Percentiles rank a stretch among this genome's conserved stretches.
phyloP scores from a whole-genome alignment of 2,113 vertebrate genomes.

The Hystrix cristata region DNA sequence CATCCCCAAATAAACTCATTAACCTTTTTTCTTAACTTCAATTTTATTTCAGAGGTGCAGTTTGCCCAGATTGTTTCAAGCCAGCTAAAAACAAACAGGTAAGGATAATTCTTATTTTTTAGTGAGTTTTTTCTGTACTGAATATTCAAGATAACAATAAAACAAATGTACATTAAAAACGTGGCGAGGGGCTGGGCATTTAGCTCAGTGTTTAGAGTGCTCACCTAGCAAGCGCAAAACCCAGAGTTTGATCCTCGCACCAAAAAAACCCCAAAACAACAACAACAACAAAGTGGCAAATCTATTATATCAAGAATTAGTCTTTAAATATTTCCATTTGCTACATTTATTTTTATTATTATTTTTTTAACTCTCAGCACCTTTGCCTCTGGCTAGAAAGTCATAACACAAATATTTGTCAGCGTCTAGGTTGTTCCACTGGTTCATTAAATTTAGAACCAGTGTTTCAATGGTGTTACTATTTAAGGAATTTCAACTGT shows the following conservation, averaged over 20 bases:
- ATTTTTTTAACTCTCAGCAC: background rate
- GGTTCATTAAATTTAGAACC: slow-evolving; percentile 41
- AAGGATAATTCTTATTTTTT: slow-evolving; percentile 78
- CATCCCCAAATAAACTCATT: slow-evolving; percentile 40
- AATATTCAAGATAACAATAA: slow-evolving; percentile 52
- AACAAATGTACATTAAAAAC: slow-evolving; percentile 8
- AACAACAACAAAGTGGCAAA: background rate
- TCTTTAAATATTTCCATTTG: slow-evolving; percentile 60
- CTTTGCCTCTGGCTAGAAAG: background rate
- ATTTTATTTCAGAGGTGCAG: slow-evolving; percentile 89
- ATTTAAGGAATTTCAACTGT: slow-evolving; percentile 32
- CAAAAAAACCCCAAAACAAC: too few species aligned
- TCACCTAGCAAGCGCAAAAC: too few species aligned
- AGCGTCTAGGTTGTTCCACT: slow-evolving; percentile 29
- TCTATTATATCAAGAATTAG: slow-evolving; percentile 46
- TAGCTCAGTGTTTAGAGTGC: too few species aligned
- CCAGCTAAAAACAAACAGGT: slow-evolving; percentile 97
- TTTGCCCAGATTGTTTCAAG: slow-evolving; percentile 96
- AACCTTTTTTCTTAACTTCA: slow-evolving; percentile 70
- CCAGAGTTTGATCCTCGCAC: too few species aligned
- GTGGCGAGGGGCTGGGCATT: background rate
- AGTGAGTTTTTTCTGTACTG: slow-evolving; percentile 56
- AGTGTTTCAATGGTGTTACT: slow-evolving; percentile 34
- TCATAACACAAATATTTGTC: background rate
- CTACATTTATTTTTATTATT: slow-evolving; percentile 19